Percentiles rank a stretch among this genome's conserved stretches.
phyloP scores from a whole-genome alignment of 2,888 invertebrate genomes.

The Leptothorax acervorum region DNA sequence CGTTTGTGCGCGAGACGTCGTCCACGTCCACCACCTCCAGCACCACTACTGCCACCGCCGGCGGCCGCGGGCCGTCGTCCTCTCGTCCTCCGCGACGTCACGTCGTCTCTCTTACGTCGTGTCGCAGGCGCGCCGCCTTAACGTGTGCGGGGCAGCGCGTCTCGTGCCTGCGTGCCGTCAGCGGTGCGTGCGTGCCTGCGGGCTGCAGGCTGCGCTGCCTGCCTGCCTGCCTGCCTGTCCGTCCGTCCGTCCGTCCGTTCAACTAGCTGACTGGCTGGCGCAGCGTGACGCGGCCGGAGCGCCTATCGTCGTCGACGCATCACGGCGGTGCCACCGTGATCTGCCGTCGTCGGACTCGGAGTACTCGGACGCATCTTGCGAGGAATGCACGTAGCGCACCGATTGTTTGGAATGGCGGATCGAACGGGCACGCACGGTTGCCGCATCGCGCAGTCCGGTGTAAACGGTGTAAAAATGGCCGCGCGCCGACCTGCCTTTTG shows the following conservation, averaged over 20 bases:
- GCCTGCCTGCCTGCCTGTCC: neutral
- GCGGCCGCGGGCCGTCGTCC: conserved; percentile 59
- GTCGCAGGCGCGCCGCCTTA: conserved; percentile 34
- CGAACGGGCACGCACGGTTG: conserved; percentile 88
- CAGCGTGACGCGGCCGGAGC: conserved; percentile 26
- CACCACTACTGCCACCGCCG: conserved; percentile 58
- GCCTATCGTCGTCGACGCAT: conserved; percentile 55
- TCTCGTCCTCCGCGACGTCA: conserved; percentile 60
- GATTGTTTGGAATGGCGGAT: conserved; percentile 91
- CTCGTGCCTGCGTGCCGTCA: neutral
- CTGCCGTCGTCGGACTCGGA: conserved; percentile 81
- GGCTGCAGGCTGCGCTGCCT: neutral
- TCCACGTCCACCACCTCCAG: conserved; percentile 12
- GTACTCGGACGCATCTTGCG: conserved; percentile 86
- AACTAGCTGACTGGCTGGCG: conserved; percentile 21
- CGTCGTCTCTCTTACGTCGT: conserved; percentile 43
- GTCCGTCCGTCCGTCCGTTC: conserved; percentile 15
- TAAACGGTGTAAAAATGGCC: conserved; percentile 90
- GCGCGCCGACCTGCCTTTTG: conserved; percentile 84
- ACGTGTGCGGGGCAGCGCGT: neutral
- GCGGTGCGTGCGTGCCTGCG: neutral
- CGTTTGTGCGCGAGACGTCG: conserved; percentile 23
- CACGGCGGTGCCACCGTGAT: conserved; percentile 60
- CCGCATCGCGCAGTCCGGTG: conserved; percentile 88
- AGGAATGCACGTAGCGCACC: conserved; percentile 87